Evolutionary conservation across 2,797 vertebrate species (phyloP), one percentile per base, ranked within the genome.

Genomic region (Sphaeramia orbicularis): DNA sequence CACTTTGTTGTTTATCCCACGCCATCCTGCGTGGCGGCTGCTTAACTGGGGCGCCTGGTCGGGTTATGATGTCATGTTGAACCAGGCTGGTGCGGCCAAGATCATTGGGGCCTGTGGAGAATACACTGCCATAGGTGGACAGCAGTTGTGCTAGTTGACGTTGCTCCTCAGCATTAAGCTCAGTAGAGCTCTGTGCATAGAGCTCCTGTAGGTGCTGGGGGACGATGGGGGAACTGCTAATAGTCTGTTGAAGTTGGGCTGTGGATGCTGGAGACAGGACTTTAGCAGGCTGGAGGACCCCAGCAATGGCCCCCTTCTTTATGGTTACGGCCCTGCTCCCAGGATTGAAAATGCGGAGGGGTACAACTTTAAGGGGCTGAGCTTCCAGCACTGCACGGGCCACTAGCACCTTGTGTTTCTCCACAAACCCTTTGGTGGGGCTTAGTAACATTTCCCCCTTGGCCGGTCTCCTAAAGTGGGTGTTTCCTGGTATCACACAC

Each of bases 351-450:
- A 85, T 2, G n/a, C 27, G 10, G 2, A 81, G 10, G 0, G 69
- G 67, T 0, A 78, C 30, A 10, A 0, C 1, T 1, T 53, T 63
- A 1, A 1, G 1, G 5, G 18, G 52, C 3, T 52, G 38, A 6
- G 53, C n/a, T 0, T 69, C n/a, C 1, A 73, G 55, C 4, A 81
- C 14, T 9, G 69, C 40, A 0, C 15, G 4, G 1, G 64, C 55
- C 1, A 74, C 37, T 4, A 77, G 51, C 12, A 76, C 5, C n/a
- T 15, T 44, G 10, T 21, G 21, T 32, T 76, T 79, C 7, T 72
- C 59, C 1, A 70, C 42, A 6, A 79, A 83, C 0, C 80, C 76
- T 37, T 62, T 76, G 3, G 71, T 76, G 19, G 71, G 66, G 19
- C 15, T 75, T 2, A 75, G 16, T 44, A 75, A 24, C 38, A 76